Base-by-base conservation (phyloP, 2,888 invertebrate genomes). In the Poecilus cupreus region DNA sequence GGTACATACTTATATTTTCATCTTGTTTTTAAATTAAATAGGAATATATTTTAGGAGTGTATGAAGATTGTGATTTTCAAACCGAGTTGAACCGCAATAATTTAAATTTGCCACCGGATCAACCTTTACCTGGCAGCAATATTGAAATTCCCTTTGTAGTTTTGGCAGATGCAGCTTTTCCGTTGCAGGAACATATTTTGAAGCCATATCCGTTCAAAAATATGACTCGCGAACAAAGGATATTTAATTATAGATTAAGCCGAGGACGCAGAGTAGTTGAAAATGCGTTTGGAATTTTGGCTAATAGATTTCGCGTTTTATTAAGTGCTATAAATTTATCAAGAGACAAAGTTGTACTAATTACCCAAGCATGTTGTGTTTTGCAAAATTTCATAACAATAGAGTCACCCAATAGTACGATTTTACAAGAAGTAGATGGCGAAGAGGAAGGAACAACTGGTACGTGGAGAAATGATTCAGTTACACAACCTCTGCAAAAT, bases 121-220 rank as follows among this genome's bases (percentile, higher is more conserved):
- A 83, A 82, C 68, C 80, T 49, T 81, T 86, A 60, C 83, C 83
- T 74, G 84, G 83, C 46, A 82, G 83, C 77, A 83, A 82, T 82
- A 79, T 82, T 70, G 82, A 78, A 54, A 46, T 84, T 54, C 85
- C 85, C 49, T 82, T 84, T 81, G 83, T 84, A 20, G 83, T 86
- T 80, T 82, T 86, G 46, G 85, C 83, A 64, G 86, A 86, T 82
- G 84, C 83, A 46, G 84, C 85, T 43, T 85, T 85, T 83, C 80
- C 83, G 57, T 72, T 84, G 37, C 82, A 78, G 43, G 5, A 22
- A 3, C 3, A 64, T 3, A 26, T 64, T 5, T 4, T 64, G 2
- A 64, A 64, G n/a, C 64, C 64, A 3, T 64, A 24, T 26, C 64
- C 64, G 3, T 24, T 24, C 1, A 64, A n/a, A 64, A 24, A 24